Base-by-base conservation (phyloP, 2,888 invertebrate genomes). In the Labia minor region DNA sequence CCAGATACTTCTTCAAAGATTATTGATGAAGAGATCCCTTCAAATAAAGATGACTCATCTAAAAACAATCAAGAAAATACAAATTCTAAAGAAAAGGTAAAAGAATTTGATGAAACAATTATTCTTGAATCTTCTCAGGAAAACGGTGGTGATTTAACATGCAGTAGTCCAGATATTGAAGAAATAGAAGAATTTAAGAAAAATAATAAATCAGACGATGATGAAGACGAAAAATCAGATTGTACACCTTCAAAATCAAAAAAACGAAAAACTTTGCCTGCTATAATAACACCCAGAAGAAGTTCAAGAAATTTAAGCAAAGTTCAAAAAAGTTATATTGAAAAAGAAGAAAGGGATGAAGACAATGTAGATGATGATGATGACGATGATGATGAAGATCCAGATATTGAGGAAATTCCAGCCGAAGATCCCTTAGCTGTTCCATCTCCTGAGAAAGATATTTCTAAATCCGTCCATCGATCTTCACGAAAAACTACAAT, bases 321-420 rank as follows among this genome's bases (percentile, higher is more conserved):
- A 70, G 21, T 63, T 11, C 84, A 82, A 11, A 79, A 76, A 71
- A 78, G 76, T 68, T 79, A 79, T 70, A 74, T 74, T 16, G 80
- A 80, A 69, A 73, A 74, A 18, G 78, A 78, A 37, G 81, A 81
- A 69, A 81, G 82, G 8, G 81, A 82, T 10, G 49, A 49, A 14
- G 18, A 8, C 61, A 80, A 81, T 71, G 84, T 82, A 69, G 85
- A 85, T 11, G 87, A 87, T 71, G 78, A 86, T 67, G 86, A 87
- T 74, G 86, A 86, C 14, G 49, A 49, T 49, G 69, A 70, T 18
- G 67, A 68, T 19, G 65, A 66, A 11, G 26, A 16, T 62, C 85
- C 86, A 11, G 87, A 87, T 71, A 78, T 86, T 67, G 86, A 87
- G 74, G 86, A 86, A 76, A 80, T 86, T 1, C 74, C 81, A 49